phyloP scores from a whole-genome alignment of 2,113 vertebrate genomes.

The Pagrus major region DNA sequence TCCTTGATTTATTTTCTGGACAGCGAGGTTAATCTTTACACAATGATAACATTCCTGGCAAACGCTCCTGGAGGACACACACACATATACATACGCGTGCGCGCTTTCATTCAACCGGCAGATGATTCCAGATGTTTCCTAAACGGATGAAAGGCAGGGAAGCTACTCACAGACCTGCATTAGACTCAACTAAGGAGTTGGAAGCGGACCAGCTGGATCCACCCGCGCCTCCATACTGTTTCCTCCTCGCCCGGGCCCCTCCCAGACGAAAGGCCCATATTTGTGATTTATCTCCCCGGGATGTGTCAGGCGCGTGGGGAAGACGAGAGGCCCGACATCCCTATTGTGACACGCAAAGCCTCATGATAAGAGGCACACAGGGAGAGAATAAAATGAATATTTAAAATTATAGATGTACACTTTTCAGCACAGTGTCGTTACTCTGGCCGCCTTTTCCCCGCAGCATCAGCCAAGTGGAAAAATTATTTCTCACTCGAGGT shows the following conservation, averaged over 20 bases:
- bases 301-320: conserved; percentile 70
- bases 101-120: conserved; percentile 66
- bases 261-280: conserved; percentile 58
- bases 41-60: conserved; percentile 77
- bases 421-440: conserved; percentile 11
- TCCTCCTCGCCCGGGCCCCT: conserved; percentile 60
- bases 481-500: background rate
- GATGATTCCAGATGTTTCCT: conserved; percentile 86
- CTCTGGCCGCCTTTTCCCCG: conserved; percentile 8
- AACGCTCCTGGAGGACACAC: conserved; percentile 54
- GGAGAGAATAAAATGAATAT: conserved; percentile 36
- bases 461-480: conserved; percentile 30
- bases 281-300: conserved; percentile 75
- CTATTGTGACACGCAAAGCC: conserved; percentile 53
- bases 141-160: conserved; percentile 80
- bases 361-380: conserved; percentile 64
- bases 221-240: conserved; percentile 62
- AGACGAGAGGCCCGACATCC: conserved; percentile 55
- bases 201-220: conserved; percentile 73
- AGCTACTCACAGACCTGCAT: conserved; percentile 63
- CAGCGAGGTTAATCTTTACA: conserved; percentile 65
- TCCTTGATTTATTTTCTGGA: conserved; percentile 74
- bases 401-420: conserved; percentile 10
- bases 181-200: conserved; percentile 72
- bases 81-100: conserved; percentile 5